These are phyloP conservation scores for Synergus laeviventris DNA, from an alignment of 2,888 invertebrate species.

Conservation along the genomic window DNA sequence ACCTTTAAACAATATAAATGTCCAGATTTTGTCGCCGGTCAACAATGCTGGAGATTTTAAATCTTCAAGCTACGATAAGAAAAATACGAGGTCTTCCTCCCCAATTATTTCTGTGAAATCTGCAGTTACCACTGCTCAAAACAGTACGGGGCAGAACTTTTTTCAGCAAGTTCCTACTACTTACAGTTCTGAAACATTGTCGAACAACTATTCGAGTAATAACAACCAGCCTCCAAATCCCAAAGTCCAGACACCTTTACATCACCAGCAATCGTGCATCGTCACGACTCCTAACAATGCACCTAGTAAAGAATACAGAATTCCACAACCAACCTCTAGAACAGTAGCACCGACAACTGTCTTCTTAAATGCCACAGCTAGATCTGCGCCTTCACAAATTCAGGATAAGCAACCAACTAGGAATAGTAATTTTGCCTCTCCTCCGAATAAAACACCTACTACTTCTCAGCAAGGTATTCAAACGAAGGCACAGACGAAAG, in stretches of 20 bases:
- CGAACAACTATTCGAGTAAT: constrained; percentile 77
- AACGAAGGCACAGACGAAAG: constrained; percentile 87
- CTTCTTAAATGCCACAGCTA: constrained; percentile 66
- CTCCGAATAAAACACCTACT: constrained; percentile 70
- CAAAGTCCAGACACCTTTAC: constrained; percentile 73
- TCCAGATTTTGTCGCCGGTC: constrained; percentile 73
- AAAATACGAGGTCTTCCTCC: constrained; percentile 77
- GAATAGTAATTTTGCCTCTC: constrained; percentile 78
- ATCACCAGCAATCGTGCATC: constrained; percentile 84
- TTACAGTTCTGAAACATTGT: constrained; percentile 78
- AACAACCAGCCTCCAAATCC: constrained; percentile 67
- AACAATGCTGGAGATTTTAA: constrained; percentile 68
- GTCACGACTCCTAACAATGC: constrained; percentile 83
- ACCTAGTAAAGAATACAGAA: constrained; percentile 81
- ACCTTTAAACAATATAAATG: constrained; percentile 82
- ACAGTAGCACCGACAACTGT: constrained; percentile 73
- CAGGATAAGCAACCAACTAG: constrained; percentile 75
- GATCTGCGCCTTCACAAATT: constrained; percentile 63
- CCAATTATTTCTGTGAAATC: constrained; percentile 76
- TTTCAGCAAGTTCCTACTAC: constrained; percentile 82
- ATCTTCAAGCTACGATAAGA: constrained; percentile 73
- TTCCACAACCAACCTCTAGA: constrained; percentile 79
- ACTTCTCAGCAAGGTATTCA: constrained; percentile 77
- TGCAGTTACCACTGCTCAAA: constrained; percentile 77
- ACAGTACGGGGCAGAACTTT: constrained; percentile 78